Percentiles rank a stretch among this genome's conserved stretches.
phyloP scores from a whole-genome alignment of 2,113 vertebrate species.

The Mixornis gularis region DNA sequence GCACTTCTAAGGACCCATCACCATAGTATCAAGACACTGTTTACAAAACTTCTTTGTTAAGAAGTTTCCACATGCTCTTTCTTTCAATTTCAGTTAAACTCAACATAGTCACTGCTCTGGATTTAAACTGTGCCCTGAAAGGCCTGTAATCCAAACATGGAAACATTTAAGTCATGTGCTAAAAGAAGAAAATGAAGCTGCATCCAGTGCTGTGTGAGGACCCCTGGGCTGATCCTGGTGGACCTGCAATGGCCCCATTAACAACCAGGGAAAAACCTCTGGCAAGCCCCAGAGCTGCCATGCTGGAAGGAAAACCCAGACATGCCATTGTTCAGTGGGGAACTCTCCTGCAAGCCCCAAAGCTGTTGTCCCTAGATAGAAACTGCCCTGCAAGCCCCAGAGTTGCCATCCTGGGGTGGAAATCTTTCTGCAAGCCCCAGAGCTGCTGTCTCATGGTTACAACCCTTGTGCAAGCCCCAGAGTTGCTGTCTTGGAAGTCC shows the following conservation, averaged over 20 bases:
- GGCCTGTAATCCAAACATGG: conserved; percentile 42
- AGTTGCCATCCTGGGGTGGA: rapidly evolving
- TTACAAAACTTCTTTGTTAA: conserved; percentile 38
- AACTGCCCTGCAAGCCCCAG: neutral
- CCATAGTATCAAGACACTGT: conserved; percentile 23
- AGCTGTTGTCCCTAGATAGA: neutral
- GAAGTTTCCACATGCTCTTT: conserved; percentile 18
- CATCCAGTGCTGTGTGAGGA: neutral
- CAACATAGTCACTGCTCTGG: neutral
- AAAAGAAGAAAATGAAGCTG: conserved; percentile 3
- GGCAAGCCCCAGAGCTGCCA: neutral
- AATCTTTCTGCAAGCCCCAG: neutral
- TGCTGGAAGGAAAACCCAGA: neutral
- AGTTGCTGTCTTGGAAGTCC: neutral
- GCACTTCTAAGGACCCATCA: neutral
- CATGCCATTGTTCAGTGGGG: neutral
- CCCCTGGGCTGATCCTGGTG: neutral
- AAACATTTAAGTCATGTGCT: neutral
- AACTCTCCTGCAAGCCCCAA: neutral
- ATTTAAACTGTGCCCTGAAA: conserved; percentile 16
- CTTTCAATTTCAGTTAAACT: conserved; percentile 27
- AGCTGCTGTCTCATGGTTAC: neutral
- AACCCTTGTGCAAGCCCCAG: neutral
- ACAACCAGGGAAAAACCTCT: neutral
- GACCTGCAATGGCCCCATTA: rapidly evolving